Base-by-base conservation (phyloP, 2,888 invertebrate species). In the Cerastis rubricosa region DNA sequence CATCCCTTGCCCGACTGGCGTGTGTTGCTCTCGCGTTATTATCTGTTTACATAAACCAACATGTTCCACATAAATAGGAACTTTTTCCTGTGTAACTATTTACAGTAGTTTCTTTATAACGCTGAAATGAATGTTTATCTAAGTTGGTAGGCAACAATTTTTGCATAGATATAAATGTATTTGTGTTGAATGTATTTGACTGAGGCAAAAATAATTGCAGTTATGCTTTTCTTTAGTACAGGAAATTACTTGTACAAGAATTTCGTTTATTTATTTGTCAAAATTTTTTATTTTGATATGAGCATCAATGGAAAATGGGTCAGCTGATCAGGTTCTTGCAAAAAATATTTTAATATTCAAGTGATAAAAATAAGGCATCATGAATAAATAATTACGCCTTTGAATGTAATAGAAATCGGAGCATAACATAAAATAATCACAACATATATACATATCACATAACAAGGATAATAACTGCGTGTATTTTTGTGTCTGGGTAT, bases 1-100 rank as follows among this genome's bases (percentile, higher is more conserved):
- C 96, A 96, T 96, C 95, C 96, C 96, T 96, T 90, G 94, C 91
- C 80, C 95, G 94, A 88, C 92, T 91, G 88, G 91, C 87, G 89
- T 95, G 93, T 89, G 94, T 88, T 86, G 92, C 92, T 94, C 94
- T 95, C 89, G 93, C 91, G 92, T 94, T 95, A 92, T 89, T 92
- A 93, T 95, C 95, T 95, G 92, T 90, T 85, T 72, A 87, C 74
- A 87, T 87, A 81, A 84, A 81, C 85, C 75, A 75, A 63, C 35
- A 81, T 81, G 82, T 88, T 88, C 88, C 82, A 81, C 69, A 83
- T 87, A 86, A 86, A 87, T 66, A 83, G 84, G 82, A 84, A 84
- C 84, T 67, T 77, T 72, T 57, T 64, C 35, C 29, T 71, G 66
- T 72, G 35, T 59, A 49, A 59, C 17, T 66, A 64, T 76, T 59